Conservation (phyloP, 1,140 invertebrate species). For the Plectus sambesii region DNA sequence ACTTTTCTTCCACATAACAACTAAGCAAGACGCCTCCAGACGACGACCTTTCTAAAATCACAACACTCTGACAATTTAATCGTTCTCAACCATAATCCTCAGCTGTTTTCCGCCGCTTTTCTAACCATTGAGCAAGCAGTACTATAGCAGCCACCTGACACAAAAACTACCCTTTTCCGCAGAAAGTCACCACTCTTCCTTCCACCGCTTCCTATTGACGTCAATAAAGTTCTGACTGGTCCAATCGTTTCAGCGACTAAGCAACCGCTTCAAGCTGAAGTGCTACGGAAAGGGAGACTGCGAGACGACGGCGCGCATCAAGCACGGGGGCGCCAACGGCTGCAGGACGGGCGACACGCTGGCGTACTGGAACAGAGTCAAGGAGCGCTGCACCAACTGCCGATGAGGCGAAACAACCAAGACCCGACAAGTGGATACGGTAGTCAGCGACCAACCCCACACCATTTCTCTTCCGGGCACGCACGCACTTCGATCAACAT, state of each 20-base stretch:
- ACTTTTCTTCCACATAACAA: too few relatives aligned
- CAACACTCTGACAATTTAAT: too few relatives aligned
- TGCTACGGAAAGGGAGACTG: slow-evolving; percentile 45
- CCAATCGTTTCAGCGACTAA: slow-evolving; percentile 35
- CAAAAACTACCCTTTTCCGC: slow-evolving; percentile 1
- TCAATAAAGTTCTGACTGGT: too few relatives aligned
- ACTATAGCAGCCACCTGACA: not conserved
- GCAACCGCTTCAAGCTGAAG: slow-evolving; percentile 38
- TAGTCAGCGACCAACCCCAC: not conserved
- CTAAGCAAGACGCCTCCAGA: too few relatives aligned
- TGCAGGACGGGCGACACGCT: slow-evolving; percentile 41
- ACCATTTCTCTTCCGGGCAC: slow-evolving; percentile 1
- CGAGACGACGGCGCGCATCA: slow-evolving; percentile 46
- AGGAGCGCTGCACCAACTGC: slow-evolving; percentile 26
- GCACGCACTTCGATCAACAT: too few relatives aligned
- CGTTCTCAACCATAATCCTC: too few relatives aligned
- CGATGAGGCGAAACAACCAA: slow-evolving; percentile 14
- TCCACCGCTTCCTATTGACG: too few relatives aligned
- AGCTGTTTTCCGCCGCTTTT: too few relatives aligned
- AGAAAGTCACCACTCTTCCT: not conserved
- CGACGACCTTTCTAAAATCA: too few relatives aligned
- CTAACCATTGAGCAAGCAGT: too few relatives aligned
- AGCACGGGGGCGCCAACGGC: slow-evolving; percentile 48
- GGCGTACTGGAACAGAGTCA: slow-evolving; percentile 43
- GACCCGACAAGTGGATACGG: slow-evolving; percentile 18